Percentiles rank a stretch among this genome's conserved stretches.
phyloP scores from a whole-genome alignment of 2,888 invertebrate genomes.

The Drosophila basisetae region DNA sequence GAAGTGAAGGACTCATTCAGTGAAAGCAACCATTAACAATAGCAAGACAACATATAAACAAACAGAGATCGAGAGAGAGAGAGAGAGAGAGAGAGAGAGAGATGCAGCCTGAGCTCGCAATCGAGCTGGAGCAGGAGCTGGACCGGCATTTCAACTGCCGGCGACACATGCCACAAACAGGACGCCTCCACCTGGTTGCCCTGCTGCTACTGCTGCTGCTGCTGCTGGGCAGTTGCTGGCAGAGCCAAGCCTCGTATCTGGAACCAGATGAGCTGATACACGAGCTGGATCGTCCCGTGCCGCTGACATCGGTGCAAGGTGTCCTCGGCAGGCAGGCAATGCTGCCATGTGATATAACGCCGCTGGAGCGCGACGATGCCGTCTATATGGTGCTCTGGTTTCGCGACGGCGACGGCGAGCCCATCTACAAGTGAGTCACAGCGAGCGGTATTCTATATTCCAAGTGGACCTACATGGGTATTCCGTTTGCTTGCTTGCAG shows the following conservation, averaged over 20 bases:
- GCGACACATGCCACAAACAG: slow-evolving; percentile 7
- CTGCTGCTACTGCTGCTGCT: slow-evolving; percentile 60
- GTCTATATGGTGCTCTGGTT: slow-evolving; percentile 96
- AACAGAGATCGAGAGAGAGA: slow-evolving; percentile 33
- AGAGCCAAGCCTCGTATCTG: slow-evolving; percentile 77
- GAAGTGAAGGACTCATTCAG: slow-evolving; percentile 32
- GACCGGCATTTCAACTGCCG: slow-evolving; percentile 13
- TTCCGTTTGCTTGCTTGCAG: slow-evolving; percentile 85
- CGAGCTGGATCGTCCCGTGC: slow-evolving; percentile 87
- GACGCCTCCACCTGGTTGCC: slow-evolving; percentile 66
- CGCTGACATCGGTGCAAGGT: slow-evolving; percentile 92
- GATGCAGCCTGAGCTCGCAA: slow-evolving; percentile 72
- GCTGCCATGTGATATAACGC: slow-evolving; percentile 94
- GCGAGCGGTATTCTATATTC: not conserved
- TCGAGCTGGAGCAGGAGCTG: slow-evolving; percentile 29
- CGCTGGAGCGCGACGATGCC: slow-evolving; percentile 91
- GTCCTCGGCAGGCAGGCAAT: slow-evolving; percentile 93
- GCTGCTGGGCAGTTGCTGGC: slow-evolving; percentile 45
- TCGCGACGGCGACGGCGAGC: slow-evolving; percentile 93
- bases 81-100: slow-evolving; percentile 44
- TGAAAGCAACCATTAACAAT: slow-evolving; percentile 48
- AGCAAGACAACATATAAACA: not conserved
- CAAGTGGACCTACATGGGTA: not conserved
- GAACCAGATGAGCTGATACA: slow-evolving; percentile 85
- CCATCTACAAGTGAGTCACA: slow-evolving; percentile 91